phyloP scores from a whole-genome alignment of 2,797 vertebrate species.

The Perodicticus potto region DNA sequence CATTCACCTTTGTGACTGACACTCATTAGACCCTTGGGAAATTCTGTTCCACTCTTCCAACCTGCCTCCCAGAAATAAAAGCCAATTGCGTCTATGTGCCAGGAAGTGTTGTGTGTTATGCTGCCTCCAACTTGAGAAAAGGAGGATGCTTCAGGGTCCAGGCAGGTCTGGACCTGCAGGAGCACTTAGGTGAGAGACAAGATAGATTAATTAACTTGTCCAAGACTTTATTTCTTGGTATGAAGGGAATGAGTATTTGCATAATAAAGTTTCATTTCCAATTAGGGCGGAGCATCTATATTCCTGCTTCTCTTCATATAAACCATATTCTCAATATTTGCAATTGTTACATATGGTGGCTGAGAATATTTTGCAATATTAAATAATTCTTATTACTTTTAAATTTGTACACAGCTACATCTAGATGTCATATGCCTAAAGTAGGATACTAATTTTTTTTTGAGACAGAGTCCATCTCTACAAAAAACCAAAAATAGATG shows the following conservation, averaged over 20 bases:
- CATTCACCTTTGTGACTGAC: neutral
- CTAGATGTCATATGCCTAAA: conserved; percentile 18
- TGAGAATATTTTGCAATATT: conserved; percentile 15
- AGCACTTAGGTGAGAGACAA: conserved; percentile 61
- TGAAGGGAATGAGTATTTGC: neutral
- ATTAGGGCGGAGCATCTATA: conserved; percentile 23
- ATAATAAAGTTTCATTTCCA: conserved; percentile 54
- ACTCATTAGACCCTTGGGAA: neutral
- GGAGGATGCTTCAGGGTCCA: conserved; percentile 3
- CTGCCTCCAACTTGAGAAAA: neutral
- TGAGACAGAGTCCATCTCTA: too few relatives aligned
- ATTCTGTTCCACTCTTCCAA: conserved; percentile 14
- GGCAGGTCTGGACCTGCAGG: neutral
- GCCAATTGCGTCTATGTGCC: neutral
- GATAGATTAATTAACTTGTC: conserved; percentile 56
- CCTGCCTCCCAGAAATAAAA: neutral
- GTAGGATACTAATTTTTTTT: neutral
- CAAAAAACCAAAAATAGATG: neutral
- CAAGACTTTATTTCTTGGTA: conserved; percentile 6
- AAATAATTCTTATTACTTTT: conserved; percentile 20
- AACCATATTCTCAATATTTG: conserved; percentile 43
- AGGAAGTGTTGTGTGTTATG: neutral
- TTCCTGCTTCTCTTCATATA: conserved; percentile 40
- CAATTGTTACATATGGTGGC: neutral
- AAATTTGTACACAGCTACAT: neutral